A percentile compares a stretch with the other conserved stretches of the same genome.
These are phyloP conservation scores for Drosophila trichaetosa DNA, from an alignment of 2,888 invertebrate species.

Conservation along the genomic window DNA sequence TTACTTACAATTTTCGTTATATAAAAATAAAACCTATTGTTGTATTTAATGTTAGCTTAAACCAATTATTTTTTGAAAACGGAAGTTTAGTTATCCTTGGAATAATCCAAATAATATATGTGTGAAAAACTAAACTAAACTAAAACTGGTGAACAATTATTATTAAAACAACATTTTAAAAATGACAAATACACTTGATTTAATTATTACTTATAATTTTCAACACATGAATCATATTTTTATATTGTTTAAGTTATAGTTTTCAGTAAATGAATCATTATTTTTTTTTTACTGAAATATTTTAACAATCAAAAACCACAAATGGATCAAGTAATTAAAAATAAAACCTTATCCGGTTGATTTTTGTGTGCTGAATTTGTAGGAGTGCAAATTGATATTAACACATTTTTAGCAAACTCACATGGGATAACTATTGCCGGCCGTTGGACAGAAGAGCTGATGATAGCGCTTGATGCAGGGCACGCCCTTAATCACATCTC, in stretches of 20 bases:
- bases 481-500: constrained; percentile 94
- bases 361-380: neutral
- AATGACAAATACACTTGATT: constrained; percentile 9
- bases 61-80: neutral
- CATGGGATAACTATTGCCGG: constrained; percentile 96
- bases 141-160: neutral
- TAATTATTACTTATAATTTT: constrained; percentile 7
- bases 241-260: neutral
- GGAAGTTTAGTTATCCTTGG: constrained; percentile 30
- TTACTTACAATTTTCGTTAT: neutral
- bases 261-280: neutral
- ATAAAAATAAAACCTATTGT: neutral
- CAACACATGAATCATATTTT: constrained; percentile 28
- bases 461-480: constrained; percentile 95
- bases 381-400: neutral
- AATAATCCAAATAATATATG: constrained; percentile 4
- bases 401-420: constrained; percentile 86
- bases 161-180: constrained; percentile 1
- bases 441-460: constrained; percentile 96
- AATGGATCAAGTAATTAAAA: neutral
- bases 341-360: neutral
- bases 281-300: neutral
- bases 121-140: constrained; percentile 20
- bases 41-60: neutral
- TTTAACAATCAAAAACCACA: neutral